Percentiles rank a stretch among this genome's conserved stretches.
These are phyloP conservation scores for Diabrotica balteata DNA, from an alignment of 2,888 invertebrate genomes.

Conservation along the genomic window DNA sequence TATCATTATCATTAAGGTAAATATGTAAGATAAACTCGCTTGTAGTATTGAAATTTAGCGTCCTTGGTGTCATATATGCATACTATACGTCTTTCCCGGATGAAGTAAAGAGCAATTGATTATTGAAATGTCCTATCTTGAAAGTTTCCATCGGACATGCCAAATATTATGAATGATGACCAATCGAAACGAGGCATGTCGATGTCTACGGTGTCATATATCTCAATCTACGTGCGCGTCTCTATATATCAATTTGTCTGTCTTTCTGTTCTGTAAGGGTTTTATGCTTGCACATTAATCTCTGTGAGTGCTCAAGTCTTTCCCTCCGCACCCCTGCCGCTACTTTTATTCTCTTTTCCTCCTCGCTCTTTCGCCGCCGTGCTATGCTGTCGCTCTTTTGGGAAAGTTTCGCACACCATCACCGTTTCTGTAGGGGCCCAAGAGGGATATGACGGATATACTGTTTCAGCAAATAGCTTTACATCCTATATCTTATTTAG, in stretches of 20 bases:
- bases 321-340: slow-evolving; percentile 14
- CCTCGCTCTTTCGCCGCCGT: slow-evolving; percentile 5
- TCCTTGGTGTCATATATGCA: too few species aligned
- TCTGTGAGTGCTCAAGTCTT: slow-evolving; percentile 51
- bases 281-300: slow-evolving; percentile 56
- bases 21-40: neutral
- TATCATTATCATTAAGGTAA: neutral
- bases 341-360: slow-evolving; percentile 3
- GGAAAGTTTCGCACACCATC: slow-evolving; percentile 1
- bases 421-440: too few species aligned
- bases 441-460: too few species aligned
- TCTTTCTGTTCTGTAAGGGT: slow-evolving; percentile 48
- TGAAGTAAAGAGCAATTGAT: slow-evolving; percentile 33
- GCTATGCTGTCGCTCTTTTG: slow-evolving; percentile 14
- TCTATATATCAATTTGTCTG: slow-evolving; percentile 59
- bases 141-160: slow-evolving; percentile 47
- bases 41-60: too few species aligned
- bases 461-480: too few species aligned
- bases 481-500: too few species aligned
- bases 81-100: too few species aligned
- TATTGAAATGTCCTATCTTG: slow-evolving; percentile 44
- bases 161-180: slow-evolving; percentile 56
- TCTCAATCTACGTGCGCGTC: slow-evolving; percentile 56
- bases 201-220: slow-evolving; percentile 54
- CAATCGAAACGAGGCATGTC: slow-evolving; percentile 48